These are phyloP conservation scores for Lithophane leautieri DNA, from an alignment of 2,888 invertebrate genomes.

Conservation along the genomic window DNA sequence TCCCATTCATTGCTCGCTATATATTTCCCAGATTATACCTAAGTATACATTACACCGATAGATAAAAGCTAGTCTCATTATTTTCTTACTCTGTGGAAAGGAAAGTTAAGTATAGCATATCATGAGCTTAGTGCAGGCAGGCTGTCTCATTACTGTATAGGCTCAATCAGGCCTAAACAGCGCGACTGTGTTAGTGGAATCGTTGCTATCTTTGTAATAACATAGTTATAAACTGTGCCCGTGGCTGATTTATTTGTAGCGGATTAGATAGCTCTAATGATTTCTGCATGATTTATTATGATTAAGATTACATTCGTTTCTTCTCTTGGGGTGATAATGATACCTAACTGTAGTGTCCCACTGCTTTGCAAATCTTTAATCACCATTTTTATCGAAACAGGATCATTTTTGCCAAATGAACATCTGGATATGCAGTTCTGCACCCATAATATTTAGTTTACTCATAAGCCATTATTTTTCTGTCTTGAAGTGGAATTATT, in stretches of 20 bases:
- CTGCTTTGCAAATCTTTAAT: background rate
- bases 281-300: constrained; percentile 22
- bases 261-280: constrained; percentile 1
- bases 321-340: background rate
- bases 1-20: constrained; percentile 24
- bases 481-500: background rate
- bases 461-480: background rate
- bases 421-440: background rate
- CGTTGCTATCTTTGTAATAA: background rate
- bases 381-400: background rate
- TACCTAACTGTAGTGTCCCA: background rate
- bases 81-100: constrained; percentile 52
- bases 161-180: constrained; percentile 28
- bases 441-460: background rate
- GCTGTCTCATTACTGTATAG: constrained; percentile 43
- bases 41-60: constrained; percentile 31
- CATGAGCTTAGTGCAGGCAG: constrained; percentile 26
- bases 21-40: constrained; percentile 37
- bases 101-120: constrained; percentile 59
- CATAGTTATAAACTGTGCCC: background rate
- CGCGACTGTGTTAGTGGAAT: constrained; percentile 19
- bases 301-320: background rate
- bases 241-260: constrained; percentile 11
- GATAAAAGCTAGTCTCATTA: constrained; percentile 53
- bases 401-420: background rate